phyloP scores from a whole-genome alignment of 2,888 invertebrate species.

The Heteromyza rotundicornis region DNA sequence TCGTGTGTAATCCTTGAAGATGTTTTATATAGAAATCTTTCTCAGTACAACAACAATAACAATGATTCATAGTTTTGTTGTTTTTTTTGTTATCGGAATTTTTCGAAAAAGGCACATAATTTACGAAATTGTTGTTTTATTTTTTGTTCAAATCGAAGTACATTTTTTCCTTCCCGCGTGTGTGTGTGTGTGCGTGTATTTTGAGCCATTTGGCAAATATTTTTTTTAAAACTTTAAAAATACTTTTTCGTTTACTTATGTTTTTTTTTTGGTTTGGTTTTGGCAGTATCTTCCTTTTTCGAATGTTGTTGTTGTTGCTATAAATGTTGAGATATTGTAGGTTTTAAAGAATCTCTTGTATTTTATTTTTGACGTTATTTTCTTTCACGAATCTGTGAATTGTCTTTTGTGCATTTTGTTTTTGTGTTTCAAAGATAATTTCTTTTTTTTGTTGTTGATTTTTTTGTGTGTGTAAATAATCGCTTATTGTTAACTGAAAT shows the following conservation, averaged over 20 bases:
- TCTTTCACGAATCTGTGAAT: background rate
- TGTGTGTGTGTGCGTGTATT: constrained; percentile 1
- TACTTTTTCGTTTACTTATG: too few species aligned
- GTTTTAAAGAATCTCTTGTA: background rate
- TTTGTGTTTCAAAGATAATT: background rate
- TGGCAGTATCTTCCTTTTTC: background rate
- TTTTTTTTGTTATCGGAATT: constrained; percentile 6
- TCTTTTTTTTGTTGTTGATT: background rate
- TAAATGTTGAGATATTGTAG: background rate
- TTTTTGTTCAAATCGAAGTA: background rate
- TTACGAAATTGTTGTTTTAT: constrained; percentile 1
- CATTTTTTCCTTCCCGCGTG: background rate
- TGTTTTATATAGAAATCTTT: background rate
- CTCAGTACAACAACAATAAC: constrained; percentile 14
- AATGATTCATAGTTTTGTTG: constrained; percentile 26
- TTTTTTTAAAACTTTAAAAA: too few species aligned
- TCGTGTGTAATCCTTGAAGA: constrained; percentile 18
- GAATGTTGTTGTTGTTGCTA: background rate
- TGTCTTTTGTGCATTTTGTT: background rate
- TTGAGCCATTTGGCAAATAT: constrained; percentile 12
- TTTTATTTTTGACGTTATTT: background rate
- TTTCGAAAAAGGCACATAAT: constrained; percentile 5
- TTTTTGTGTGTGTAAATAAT: too few species aligned
- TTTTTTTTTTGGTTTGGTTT: background rate
- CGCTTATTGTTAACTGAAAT: background rate